Base-by-base conservation (phyloP, 35 echinoderm and acorn worm species). In the Acanthaster planci region DNA sequence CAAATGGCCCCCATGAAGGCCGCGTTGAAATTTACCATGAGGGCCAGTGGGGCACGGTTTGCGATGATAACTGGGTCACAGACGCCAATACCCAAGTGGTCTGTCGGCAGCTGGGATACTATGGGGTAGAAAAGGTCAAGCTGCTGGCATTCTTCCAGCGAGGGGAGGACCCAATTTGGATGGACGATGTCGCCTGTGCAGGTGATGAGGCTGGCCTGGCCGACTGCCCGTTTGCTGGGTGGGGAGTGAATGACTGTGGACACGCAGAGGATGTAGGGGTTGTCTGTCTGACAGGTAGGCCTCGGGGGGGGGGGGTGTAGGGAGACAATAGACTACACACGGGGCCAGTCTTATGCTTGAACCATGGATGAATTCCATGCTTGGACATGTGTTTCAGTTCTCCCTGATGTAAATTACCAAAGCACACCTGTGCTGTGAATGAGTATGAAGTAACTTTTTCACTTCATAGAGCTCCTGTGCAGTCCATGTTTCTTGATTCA, bases 181-280 rank as follows among this genome's bases (percentile, higher is more conserved):
- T 92, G 39, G 84, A 92, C 42, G 78, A 92, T 58, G 37, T 92
- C 0, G 26, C 42, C 0, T 92, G 90, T 37, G 53, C 40, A 27
- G 90, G 90, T 5, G 30, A 18, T 2, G 90, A 92, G 59, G 52
- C 17, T 26, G 42, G 37, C 21, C 50, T 92, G 17, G 78, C 39
- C 27, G 78, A 92, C 27, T 92, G 90, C 58, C 23, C 26, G 15
- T 84, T 81, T 56, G 81, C 47, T 52, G 90, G 90, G 14, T 86
- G 77, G 83, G 90, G 78, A 67, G 27, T 27, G 0, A 55, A 47
- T 54, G 79, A 91, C 40, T 91, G 89, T 40, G 83, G 32, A 12
- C 89, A 91, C 23, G 1, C 37, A 14, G 83, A 86, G 53, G 89
- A 91, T 72, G 82, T 76, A 5, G 89, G 82, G 1, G 54, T 91